Conservation (phyloP, 2,797 vertebrate species). For the Xenops minutus region DNA sequence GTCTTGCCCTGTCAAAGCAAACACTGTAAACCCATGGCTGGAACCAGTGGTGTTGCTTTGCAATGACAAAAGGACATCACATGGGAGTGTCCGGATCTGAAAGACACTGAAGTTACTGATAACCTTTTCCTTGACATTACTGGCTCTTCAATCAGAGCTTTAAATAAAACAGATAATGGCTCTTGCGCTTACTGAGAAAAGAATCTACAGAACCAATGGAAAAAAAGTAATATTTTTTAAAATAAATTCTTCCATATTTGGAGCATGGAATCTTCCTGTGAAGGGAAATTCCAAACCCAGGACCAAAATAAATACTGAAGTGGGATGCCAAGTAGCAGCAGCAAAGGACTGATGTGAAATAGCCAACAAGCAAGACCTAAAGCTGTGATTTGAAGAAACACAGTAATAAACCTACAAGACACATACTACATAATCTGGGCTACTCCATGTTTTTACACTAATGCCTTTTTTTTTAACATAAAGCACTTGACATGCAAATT, state of each 20-base stretch:
- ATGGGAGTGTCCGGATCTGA: background rate
- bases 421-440: background rate
- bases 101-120: background rate
- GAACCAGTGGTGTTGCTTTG: background rate
- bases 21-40: background rate
- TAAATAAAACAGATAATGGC: background rate
- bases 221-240: background rate
- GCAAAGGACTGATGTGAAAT: background rate
- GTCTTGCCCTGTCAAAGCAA: background rate
- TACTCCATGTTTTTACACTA: background rate
- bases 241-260: constrained; percentile 11
- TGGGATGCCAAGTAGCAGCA: constrained; percentile 35
- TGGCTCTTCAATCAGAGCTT: background rate
- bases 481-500: background rate
- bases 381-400: background rate
- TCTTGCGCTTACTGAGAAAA: background rate
- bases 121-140: background rate
- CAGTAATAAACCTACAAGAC: background rate
- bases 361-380: background rate
- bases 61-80: background rate
- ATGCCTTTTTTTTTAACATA: background rate
- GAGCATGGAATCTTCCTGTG: constrained; percentile 21
- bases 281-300: constrained; percentile 57
- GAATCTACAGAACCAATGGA: background rate
- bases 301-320: constrained; percentile 59